Base-by-base conservation (phyloP, 2,888 invertebrate species). In the Amblyjoppa fuscipennis region DNA sequence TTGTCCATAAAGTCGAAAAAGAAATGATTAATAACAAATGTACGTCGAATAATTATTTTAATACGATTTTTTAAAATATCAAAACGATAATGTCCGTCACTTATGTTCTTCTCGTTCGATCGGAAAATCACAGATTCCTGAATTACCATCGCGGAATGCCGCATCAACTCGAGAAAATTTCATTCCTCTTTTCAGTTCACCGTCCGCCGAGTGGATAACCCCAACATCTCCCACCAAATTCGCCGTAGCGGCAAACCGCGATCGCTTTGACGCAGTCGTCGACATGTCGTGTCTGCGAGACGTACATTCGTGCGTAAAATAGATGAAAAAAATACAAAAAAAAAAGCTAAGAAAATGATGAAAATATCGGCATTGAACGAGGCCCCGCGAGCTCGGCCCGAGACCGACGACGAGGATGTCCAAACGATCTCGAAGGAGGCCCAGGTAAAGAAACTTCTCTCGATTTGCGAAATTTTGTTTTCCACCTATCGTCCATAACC, bases 281-380 rank as follows among this genome's bases (percentile, higher is more conserved):
- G 45, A 45, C 51, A 64, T 76, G 80, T 76, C 61, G 41, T 56
- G 71, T 71, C 28, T 80, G 69, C 61, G 76, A 71, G 28, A 84
- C n/a, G 31, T 4, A 61, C 61, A 16, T 34, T 61, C 28, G 16
- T 41, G 66, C 38, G 41, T 68, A 16, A 68, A 68, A 9, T 83
- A 68, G 73, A 34, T 20, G 20, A 25, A 45, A 68, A 41, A 66
- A 34, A 69, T 34, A 77, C 75, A 61, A 28, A 86, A 77, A 88
- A 28, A 88, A 28, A 38, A 4, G 53, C 25, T 56, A 20, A 56
- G 81, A 94, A 92, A 88, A 96, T 96, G 96, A 96, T 96, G 66
- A 96, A 95, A 95, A 95, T 97, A 93, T 95, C 96, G 61, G 97
- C 97, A 6, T 94, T 97, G 74, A 97, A 97, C 92, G 96, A 96